Base-by-base conservation (phyloP, 2,888 invertebrate genomes). In the Bhutanitis thaidina region DNA sequence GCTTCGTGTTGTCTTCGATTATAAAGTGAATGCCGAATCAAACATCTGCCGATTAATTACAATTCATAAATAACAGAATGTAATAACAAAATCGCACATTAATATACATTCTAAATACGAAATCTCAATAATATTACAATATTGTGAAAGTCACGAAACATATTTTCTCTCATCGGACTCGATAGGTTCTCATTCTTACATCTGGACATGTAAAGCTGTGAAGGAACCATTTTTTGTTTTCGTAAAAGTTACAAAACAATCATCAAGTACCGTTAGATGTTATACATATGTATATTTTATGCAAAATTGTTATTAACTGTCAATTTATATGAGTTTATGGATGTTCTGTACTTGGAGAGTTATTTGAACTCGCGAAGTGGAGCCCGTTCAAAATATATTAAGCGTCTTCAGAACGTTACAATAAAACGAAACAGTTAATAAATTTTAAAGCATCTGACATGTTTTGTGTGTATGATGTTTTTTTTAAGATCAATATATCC, bases 1-100 rank as follows among this genome's bases (percentile, higher is more conserved):
- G 54, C 41, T 37, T 12, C 58, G 65, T 62, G 54, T 58, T 55
- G n/a, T 61, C 63, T 61, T 60, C 59, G 58, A 60, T 55, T 50
- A 49, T 50, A 35, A 48, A 49, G 34, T 49, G 53, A 32, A 45
- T 43, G 51, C 41, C 32, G 44, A 52, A 36, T 44, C 49, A 48
- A 54, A 50, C 57, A 59, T 57, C 59, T 57, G 52, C 38, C 45
- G 41, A 38, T 16, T 34, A 20, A 1, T 1, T 7, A 27, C 27
- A 27, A 4, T 7, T 27, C 27, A 27, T 27, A 5, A 20, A 20
- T 20, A 3, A 20, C 5, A 20, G 2, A 20, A 3, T 20, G 20
- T 5, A 20, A 20, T 30, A 30, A 30, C 30, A n/a, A 30, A 10
- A 30, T 9, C 4, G n/a, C 30, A 30, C 3, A 2, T 20, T 20